Percentiles rank a stretch among this genome's conserved stretches.
These are phyloP conservation scores for Physeter macrocephalus DNA, from an alignment of 2,113 vertebrate genomes.

Conservation along the genomic window DNA sequence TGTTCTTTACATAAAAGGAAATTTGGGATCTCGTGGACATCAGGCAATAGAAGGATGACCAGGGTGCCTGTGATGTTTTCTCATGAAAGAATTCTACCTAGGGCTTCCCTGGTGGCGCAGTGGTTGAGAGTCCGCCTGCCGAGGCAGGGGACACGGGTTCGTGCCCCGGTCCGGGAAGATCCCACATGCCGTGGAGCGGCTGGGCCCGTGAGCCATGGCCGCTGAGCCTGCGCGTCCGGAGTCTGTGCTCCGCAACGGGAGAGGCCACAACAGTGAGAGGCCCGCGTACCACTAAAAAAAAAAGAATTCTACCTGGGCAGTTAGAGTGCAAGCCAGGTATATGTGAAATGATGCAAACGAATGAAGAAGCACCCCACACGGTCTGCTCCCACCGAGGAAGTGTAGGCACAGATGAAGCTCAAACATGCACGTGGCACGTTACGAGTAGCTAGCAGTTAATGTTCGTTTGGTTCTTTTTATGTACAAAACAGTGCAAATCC, in stretches of 20 bases:
- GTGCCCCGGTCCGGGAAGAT: too few species aligned
- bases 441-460: background rate
- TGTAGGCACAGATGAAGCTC: accelerated
- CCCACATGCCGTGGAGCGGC: too few species aligned
- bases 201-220: too few species aligned
- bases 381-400: background rate
- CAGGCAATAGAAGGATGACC: background rate
- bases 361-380: background rate
- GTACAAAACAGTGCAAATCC: constrained; percentile 45
- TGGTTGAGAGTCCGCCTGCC: too few species aligned
- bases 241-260: too few species aligned
- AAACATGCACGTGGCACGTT: accelerated
- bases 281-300: too few species aligned
- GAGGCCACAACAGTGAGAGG: too few species aligned
- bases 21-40: background rate
- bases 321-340: background rate
- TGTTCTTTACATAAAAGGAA: background rate
- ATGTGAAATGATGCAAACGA: background rate
- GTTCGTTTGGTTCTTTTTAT: constrained; percentile 14
- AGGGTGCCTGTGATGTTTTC: background rate
- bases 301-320: background rate
- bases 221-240: too few species aligned
- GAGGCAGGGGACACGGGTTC: too few species aligned
- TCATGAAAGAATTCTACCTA: background rate
- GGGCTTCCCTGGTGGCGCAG: too few species aligned